Conservation (phyloP, 2,888 invertebrate species). For the Andrena marginata region DNA sequence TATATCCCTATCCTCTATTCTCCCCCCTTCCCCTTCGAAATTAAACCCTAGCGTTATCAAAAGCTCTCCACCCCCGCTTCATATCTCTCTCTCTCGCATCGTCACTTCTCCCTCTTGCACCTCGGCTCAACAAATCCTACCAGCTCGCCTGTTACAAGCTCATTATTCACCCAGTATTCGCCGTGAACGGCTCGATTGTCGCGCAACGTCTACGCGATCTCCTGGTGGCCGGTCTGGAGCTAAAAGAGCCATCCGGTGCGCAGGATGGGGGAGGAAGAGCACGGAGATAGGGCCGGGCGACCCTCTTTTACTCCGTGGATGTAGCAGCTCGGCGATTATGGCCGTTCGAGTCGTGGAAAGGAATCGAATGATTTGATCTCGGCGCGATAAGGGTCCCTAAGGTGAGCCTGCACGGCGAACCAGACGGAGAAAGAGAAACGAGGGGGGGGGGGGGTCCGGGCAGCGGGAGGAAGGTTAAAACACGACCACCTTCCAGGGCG, state of each 20-base stretch:
- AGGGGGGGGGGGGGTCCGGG: neutral
- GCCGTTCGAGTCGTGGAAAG: conserved; percentile 72
- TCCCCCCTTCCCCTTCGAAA: too few relatives aligned
- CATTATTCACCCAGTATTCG: conserved; percentile 5
- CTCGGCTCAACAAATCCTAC: neutral
- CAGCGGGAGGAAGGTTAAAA: conserved; percentile 43
- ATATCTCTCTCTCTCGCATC: neutral
- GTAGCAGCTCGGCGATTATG: conserved; percentile 70
- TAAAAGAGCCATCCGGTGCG: conserved; percentile 67
- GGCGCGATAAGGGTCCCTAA: conserved; percentile 73
- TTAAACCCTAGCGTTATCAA: too few relatives aligned
- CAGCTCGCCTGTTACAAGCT: neutral
- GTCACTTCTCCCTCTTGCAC: neutral
- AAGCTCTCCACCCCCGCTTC: neutral
- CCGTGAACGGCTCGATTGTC: conserved; percentile 7
- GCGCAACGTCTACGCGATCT: conserved; percentile 41
- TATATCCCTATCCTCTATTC: too few relatives aligned
- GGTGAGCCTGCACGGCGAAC: conserved; percentile 31
- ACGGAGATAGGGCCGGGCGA: conserved; percentile 61
- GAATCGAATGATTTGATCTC: conserved; percentile 79
- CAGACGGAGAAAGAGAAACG: conserved; percentile 9
- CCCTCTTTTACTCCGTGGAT: conserved; percentile 63
- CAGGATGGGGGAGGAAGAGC: conserved; percentile 11
- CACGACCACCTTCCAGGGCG: conserved; percentile 49
- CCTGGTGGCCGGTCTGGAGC: conserved; percentile 49